Evolutionary conservation across 2,113 vertebrate genomes (phyloP), one percentile per base, ranked within the genome.

Genomic region (Stigmatopora nigra): DNA sequence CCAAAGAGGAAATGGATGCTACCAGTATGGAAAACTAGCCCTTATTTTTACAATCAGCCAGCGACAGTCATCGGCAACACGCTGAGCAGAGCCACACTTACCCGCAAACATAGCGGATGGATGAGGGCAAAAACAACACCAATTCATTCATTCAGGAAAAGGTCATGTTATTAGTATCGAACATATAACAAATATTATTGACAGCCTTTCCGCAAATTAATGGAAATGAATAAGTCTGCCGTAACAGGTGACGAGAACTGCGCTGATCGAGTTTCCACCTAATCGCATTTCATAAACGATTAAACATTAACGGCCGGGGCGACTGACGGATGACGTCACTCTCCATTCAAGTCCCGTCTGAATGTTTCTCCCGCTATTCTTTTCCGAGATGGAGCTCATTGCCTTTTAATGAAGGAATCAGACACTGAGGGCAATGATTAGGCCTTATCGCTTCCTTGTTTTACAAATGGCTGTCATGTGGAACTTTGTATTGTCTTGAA

Each of bases 371-470:
- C 77, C 67, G 31, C 67, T 48, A 65, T 77, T 84, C 57, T 68
- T 68, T 77, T 84, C 72, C 67, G 72, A 67, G 36, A 68, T 13
- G 36, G 45, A 22, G 55, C 70, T 87, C 77, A 82, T 88, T 72
- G 67, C 17, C 80, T 87, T 85, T 85, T 85, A 68, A 88, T 84
- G 79, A 87, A 67, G 86, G 72, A 88, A 88, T 45, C 62, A 51
- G 82, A 88, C 78, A 65, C 71, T 58, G 67, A 65, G 80, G 61
- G 69, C 63, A 64, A 46, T 49, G 15, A 80, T 83, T 80, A 70
- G 78, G 58, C 61, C 73, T 44, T 82, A 85, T 81, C 76, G 67
- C 78, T 72, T 78, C 74, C 78, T 68, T 57, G 2, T 41, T 41
- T 41, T 1, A 7, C 2, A 41, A 41, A 41, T 41, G 38, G 38